Evolutionary conservation across 2,888 invertebrate species (phyloP).

Genomic region (Mythimna albipuncta): DNA sequence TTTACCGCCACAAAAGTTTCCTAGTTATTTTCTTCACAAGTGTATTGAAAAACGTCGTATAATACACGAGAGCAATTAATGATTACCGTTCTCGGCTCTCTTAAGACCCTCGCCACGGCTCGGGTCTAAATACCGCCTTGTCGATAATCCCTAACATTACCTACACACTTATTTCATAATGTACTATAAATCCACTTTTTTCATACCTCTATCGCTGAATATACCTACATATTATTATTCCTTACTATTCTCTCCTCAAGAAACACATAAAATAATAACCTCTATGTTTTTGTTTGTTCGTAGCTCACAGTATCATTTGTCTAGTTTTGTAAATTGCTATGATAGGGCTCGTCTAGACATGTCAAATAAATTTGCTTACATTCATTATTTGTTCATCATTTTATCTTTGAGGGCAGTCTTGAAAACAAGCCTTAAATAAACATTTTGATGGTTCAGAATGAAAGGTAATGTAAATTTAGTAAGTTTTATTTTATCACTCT

Average conservation of each 20-base stretch:
- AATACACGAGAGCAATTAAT: too few species aligned
- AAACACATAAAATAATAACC: not conserved
- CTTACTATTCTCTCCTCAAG: not conserved
- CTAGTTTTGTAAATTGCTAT: slow-evolving; percentile 1
- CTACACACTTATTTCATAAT: too few species aligned
- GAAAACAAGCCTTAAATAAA: slow-evolving; percentile 3
- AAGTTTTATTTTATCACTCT: too few species aligned
- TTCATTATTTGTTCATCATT: not conserved
- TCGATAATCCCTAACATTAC: too few species aligned
- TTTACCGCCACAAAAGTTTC: too few species aligned
- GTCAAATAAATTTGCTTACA: not conserved
- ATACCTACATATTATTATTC: not conserved
- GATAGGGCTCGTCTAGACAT: slow-evolving; percentile 21
- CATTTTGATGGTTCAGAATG: not conserved
- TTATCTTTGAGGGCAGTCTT: not conserved
- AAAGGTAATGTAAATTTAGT: too few species aligned
- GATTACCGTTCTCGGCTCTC: too few species aligned
- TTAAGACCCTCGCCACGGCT: too few species aligned
- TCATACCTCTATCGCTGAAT: not conserved
- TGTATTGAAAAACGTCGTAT: too few species aligned
- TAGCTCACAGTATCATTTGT: not conserved
- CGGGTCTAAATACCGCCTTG: too few species aligned
- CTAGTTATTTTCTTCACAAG: too few species aligned
- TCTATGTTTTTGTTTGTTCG: slow-evolving; percentile 10
- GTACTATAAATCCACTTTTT: too few species aligned